phyloP scores from a whole-genome alignment of 2,888 invertebrate genomes.

The Andrena minutula region DNA sequence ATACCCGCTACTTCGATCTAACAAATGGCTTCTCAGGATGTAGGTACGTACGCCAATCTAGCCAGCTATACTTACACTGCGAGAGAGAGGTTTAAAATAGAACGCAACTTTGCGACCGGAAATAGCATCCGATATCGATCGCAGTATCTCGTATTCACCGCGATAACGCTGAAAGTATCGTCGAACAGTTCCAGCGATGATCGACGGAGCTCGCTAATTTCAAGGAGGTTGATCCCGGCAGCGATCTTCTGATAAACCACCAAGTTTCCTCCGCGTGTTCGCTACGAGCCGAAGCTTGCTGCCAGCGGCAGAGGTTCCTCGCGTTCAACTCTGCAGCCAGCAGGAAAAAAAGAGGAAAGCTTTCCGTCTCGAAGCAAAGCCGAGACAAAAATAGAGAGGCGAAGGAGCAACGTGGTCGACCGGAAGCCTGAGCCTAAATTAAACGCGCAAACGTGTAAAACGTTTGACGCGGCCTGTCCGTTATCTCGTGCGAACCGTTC shows the following conservation, averaged over 20 bases:
- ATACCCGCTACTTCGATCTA: not conserved
- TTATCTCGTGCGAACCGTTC: not conserved
- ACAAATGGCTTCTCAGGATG: slow-evolving; percentile 13
- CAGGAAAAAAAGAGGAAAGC: slow-evolving; percentile 23
- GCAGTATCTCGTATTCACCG: not conserved
- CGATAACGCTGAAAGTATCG: not conserved
- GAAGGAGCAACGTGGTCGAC: slow-evolving; percentile 17
- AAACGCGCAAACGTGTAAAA: slow-evolving; percentile 17
- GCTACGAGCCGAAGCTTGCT: slow-evolving; percentile 42
- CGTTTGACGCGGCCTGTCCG: slow-evolving; percentile 10
- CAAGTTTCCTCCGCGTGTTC: not conserved
- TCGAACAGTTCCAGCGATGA: not conserved
- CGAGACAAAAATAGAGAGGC: slow-evolving; percentile 59
- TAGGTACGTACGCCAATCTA: not conserved
- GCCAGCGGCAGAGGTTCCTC: slow-evolving; percentile 40
- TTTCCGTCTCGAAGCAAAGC: slow-evolving; percentile 31
- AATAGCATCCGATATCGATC: not conserved
- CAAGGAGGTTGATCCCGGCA: not conserved
- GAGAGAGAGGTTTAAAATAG: not conserved
- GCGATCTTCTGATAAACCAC: slow-evolving; percentile 10
- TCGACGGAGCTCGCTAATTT: not conserved
- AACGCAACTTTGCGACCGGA: not conserved
- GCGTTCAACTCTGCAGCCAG: slow-evolving; percentile 23
- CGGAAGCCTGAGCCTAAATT: slow-evolving; percentile 19
- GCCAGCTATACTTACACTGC: not conserved